Evolutionary conservation across 2,113 vertebrate genomes (phyloP).

Genomic region (Larimichthys polyactis): DNA sequence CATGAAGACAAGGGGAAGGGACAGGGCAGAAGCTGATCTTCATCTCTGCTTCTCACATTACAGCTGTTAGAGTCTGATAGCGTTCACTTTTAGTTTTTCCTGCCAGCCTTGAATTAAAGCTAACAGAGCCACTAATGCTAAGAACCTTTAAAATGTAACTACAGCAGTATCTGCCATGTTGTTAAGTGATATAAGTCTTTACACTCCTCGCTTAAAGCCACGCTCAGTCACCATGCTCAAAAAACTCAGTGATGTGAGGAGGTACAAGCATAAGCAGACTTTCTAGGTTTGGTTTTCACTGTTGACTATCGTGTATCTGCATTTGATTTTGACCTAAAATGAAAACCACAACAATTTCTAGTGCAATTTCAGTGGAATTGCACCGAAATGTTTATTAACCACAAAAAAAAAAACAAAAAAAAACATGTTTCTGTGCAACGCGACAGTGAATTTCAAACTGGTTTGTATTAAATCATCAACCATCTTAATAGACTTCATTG

Average conservation of each 20-base stretch:
- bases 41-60: conserved; percentile 43
- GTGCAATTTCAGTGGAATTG: background rate
- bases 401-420: background rate
- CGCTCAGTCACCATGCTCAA: too few relatives aligned
- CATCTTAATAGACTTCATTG: background rate
- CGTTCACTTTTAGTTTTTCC: background rate
- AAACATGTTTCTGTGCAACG: background rate
- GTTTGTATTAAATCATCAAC: background rate
- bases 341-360: background rate
- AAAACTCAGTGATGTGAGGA: too few relatives aligned
- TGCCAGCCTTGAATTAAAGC: background rate
- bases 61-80: background rate
- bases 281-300: too few relatives aligned
- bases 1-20: conserved; percentile 25
- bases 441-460: background rate
- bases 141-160: background rate
- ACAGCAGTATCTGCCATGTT: background rate
- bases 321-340: background rate
- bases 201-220: too few relatives aligned
- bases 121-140: background rate
- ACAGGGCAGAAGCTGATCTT: conserved; percentile 5
- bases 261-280: too few relatives aligned
- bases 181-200: background rate
- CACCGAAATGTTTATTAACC: background rate
- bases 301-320: too few relatives aligned